These are phyloP conservation scores for Felis catus DNA, from an alignment of 2,113 vertebrate genomes.

Conservation along the genomic window DNA sequence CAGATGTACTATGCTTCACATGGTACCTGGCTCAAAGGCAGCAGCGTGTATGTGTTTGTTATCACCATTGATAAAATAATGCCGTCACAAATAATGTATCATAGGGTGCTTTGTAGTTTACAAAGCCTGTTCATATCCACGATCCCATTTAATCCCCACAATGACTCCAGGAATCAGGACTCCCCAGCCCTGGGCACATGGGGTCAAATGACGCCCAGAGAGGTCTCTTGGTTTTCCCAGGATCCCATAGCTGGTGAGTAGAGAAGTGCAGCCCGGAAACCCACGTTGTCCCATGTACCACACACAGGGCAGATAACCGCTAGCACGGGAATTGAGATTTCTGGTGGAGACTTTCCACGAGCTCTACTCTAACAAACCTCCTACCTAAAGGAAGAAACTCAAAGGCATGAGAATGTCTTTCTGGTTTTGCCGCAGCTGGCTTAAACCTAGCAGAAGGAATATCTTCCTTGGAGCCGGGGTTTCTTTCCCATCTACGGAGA, in stretches of 20 bases:
- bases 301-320: accelerated
- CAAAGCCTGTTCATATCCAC: neutral
- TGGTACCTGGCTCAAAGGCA: neutral
- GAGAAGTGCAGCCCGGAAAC: neutral
- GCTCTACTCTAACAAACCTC: neutral
- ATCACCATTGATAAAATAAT: neutral
- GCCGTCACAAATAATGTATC: neutral
- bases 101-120: neutral
- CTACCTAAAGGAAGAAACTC: neutral
- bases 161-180: neutral
- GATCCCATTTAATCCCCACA: neutral
- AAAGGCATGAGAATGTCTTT: neutral
- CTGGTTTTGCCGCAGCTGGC: neutral
- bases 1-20: neutral
- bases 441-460: neutral
- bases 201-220: neutral
- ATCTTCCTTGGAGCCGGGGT: neutral
- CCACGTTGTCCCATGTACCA: too few relatives aligned
- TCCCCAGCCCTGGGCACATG: neutral
- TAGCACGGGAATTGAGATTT: neutral
- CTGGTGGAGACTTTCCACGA: neutral
- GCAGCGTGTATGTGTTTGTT: neutral
- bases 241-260: neutral
- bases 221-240: neutral
- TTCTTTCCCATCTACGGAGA: neutral